Percentiles rank a stretch among this genome's conserved stretches.
Evolutionary conservation across 2,888 invertebrate species (phyloP).

Genomic region (Cephus rjabovi): DNA sequence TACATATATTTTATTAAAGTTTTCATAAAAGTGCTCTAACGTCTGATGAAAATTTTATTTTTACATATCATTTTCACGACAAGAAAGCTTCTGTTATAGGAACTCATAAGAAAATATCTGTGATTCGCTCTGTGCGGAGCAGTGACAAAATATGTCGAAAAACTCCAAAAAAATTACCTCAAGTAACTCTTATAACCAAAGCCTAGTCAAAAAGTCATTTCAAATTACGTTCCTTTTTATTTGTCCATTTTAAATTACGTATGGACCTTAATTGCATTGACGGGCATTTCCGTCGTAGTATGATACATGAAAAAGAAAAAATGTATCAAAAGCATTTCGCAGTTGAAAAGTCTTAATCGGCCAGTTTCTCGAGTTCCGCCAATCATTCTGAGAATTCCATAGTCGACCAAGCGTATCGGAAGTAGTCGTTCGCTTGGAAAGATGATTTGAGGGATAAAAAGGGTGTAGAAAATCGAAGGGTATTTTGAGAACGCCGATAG

Average conservation of each 20-base stretch:
- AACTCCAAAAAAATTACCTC: not conserved
- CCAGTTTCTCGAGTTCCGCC: not conserved
- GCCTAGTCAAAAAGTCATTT: not conserved
- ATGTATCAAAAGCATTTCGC: not conserved
- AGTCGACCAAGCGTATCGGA: not conserved
- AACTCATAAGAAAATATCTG: not conserved
- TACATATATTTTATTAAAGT: not conserved
- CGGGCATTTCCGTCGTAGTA: too few relatives aligned
- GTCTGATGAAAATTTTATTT: not conserved
- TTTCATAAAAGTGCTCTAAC: not conserved
- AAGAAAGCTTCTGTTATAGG: not conserved
- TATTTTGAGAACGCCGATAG: not conserved
- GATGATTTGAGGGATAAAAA: not conserved
- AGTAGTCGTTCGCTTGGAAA: not conserved
- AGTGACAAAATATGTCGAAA: too few relatives aligned
- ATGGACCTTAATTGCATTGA: too few relatives aligned
- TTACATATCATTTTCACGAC: not conserved
- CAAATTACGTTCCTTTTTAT: too few relatives aligned
- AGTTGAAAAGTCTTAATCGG: not conserved
- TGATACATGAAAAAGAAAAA: not conserved
- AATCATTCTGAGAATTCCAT: not conserved
- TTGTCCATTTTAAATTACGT: too few relatives aligned
- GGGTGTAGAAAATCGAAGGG: not conserved
- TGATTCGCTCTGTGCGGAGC: not conserved
- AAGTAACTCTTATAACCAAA: not conserved